Conservation (phyloP, 2,888 invertebrate species). For the Meandrusa payeni region DNA sequence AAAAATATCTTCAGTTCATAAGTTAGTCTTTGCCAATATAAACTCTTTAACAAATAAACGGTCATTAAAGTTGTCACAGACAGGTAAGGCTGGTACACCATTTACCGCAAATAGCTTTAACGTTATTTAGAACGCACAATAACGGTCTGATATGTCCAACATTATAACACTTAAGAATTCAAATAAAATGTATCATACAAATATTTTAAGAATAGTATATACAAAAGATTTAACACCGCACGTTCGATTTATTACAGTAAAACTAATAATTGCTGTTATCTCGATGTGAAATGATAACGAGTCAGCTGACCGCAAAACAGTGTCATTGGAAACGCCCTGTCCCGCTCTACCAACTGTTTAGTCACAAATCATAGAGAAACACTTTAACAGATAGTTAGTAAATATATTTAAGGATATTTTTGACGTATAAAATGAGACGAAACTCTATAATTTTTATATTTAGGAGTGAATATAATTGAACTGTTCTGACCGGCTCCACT, state of each 20-base stretch:
- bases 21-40: too few species aligned
- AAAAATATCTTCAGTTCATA: too few species aligned
- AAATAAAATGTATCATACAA: neutral
- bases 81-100: constrained; percentile 2
- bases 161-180: neutral
- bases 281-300: constrained; percentile 50
- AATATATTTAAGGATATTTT: too few species aligned
- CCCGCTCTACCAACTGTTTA: constrained; percentile 44
- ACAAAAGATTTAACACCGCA: neutral
- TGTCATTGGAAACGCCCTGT: constrained; percentile 72
- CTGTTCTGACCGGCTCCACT: too few species aligned
- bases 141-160: constrained; percentile 3
- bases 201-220: too few species aligned
- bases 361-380: constrained; percentile 31
- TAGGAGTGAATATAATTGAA: too few species aligned
- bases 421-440: too few species aligned
- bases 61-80: too few species aligned
- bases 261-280: constrained; percentile 30
- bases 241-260: neutral
- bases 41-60: too few species aligned
- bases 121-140: constrained; percentile 7
- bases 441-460: too few species aligned
- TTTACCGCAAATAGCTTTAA: constrained; percentile 4
- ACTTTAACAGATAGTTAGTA: constrained; percentile 30
- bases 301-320: constrained; percentile 55